Evolutionary conservation across 2,113 vertebrate species (phyloP), one percentile per base, ranked within the genome.

Genomic region (Cynocephalus volans): DNA sequence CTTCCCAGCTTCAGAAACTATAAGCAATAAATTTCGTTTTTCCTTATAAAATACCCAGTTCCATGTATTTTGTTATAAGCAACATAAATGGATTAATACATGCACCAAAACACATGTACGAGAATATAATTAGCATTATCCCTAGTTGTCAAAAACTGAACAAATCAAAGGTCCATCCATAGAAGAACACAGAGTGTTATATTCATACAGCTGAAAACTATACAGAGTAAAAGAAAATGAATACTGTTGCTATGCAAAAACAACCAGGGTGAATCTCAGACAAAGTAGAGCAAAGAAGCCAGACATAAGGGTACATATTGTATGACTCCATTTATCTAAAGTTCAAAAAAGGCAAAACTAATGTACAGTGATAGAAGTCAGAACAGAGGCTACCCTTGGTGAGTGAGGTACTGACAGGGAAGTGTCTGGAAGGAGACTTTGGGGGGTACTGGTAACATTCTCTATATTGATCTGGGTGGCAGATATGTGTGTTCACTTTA

Each of bases 161-260:
- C 9, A 31, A 21, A 28, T 0, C 69, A 6, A 24, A 19, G 0
- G 1, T 5, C 54, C 69, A 4, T 0, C 45, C 8, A 19, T 5
- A 5, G 18, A 28, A 33, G 41, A 28, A 62, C 19, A 23, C 0
- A 2, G 6, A 36, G 58, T 17, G 24, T 6, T 1, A 0, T 0
- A 9, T 17, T 1, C 6, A 8, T n/a, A 28, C 19, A 3, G 2
- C 2, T 4, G 4, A 41, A n/a, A 89, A 31, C 45, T 0, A 14
- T 0, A 14, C 9, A 24, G 13, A 18, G 24, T 0, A 13, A 15
- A 7, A 69, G 80, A 10, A 18, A 56, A 45, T 1, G 6, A 24
- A 56, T 0, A 15, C 28, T 6, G 13, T 17, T 3, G 26, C 70
- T 31, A 1, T 1, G 5, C 2, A 4, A 2, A 1, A 17, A 33